Percentiles rank a stretch among this genome's conserved stretches.
Conservation (phyloP, 2,113 vertebrate genomes). For the Gulo gulo region DNA sequence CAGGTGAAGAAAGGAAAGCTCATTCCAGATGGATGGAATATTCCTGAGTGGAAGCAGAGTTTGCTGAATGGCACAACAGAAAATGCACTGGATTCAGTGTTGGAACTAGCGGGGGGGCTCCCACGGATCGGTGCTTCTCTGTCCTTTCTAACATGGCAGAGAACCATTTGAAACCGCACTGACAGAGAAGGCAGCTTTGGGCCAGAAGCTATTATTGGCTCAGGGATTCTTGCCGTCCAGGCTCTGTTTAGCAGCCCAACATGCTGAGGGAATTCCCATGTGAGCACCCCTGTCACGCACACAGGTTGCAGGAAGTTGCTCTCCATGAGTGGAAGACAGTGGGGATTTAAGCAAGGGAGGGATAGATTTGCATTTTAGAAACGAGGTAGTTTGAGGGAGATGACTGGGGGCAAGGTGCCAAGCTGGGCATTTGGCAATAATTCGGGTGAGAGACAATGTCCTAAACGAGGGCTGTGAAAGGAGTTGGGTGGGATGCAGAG, state of each 20-base stretch:
- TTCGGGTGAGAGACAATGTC: not conserved
- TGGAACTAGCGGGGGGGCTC: not conserved
- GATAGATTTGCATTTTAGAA: not conserved
- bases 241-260: not conserved
- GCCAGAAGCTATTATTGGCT: not conserved
- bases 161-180: not conserved
- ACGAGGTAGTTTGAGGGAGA: not conserved
- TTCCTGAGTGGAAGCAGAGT: not conserved
- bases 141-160: not conserved
- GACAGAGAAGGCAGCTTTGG: not conserved
- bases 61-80: accelerated
- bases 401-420: not conserved
- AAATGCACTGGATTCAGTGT: too few relatives aligned
- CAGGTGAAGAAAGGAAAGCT: not conserved
- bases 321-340: not conserved
- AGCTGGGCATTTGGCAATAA: not conserved
- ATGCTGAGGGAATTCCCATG: not conserved
- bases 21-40: too few relatives aligned
- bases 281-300: not conserved
- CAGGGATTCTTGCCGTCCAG: not conserved
- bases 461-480: not conserved
- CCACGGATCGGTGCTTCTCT: not conserved
- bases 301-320: not conserved
- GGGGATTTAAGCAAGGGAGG: not conserved
- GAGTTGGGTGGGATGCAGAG: not conserved